Evolutionary conservation across 1,140 invertebrate species (phyloP).

Genomic region (Matsumurasca onukii): DNA sequence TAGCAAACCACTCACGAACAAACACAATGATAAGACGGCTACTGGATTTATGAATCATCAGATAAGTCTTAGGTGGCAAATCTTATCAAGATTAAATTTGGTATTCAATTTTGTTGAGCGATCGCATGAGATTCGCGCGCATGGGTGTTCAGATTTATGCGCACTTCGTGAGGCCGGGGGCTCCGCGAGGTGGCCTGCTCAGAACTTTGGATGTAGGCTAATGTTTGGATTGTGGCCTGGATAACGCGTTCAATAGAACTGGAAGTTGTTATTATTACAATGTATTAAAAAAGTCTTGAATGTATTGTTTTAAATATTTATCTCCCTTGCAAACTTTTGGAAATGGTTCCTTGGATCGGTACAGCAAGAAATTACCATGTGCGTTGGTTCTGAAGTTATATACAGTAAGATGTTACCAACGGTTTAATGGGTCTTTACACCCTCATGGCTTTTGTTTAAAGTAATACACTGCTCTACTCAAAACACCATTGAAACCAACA

Average conservation of each 20-base stretch:
- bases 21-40: not conserved
- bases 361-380: too few relatives aligned
- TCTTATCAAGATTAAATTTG: constrained; percentile 22
- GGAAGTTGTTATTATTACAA: not conserved
- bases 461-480: too few relatives aligned
- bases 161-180: not conserved
- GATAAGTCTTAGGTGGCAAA: not conserved
- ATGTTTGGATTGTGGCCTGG: not conserved
- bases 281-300: too few relatives aligned
- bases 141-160: not conserved
- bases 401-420: too few relatives aligned
- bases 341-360: too few relatives aligned
- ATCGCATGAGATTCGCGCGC: not conserved
- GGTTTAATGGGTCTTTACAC: too few relatives aligned
- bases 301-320: too few relatives aligned
- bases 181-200: not conserved
- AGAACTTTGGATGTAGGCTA: not conserved
- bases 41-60: constrained; percentile 18
- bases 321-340: too few relatives aligned
- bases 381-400: too few relatives aligned
- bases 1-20: not conserved
- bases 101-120: constrained; percentile 21
- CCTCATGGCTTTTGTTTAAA: too few relatives aligned
- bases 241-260: not conserved
- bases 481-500: too few relatives aligned